phyloP scores from a whole-genome alignment of 2,888 invertebrate species.

The Morpho achilles region DNA sequence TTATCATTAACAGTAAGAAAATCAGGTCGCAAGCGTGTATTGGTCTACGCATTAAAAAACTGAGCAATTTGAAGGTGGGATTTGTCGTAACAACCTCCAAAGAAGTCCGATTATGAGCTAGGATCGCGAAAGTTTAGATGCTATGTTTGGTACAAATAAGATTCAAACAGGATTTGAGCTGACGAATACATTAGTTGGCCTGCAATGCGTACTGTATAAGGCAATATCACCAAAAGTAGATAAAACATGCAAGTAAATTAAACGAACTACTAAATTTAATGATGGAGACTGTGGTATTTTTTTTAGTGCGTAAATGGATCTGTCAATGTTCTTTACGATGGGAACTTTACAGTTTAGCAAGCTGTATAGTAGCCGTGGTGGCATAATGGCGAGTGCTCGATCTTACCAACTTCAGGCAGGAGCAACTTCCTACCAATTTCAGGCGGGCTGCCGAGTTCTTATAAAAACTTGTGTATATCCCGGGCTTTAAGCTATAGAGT shows the following conservation, averaged over 20 bases:
- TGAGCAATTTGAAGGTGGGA: slow-evolving; percentile 18
- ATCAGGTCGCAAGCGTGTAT: slow-evolving; percentile 4
- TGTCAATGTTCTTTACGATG: too few relatives aligned
- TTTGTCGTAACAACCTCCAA: slow-evolving; percentile 15
- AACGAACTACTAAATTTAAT: slow-evolving; percentile 5
- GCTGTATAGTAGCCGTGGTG: too few relatives aligned
- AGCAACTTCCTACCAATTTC: too few relatives aligned
- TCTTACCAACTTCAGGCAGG: too few relatives aligned
- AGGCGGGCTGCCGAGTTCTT: too few relatives aligned
- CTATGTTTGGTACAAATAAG: slow-evolving; percentile 23
- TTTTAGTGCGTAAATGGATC: too few relatives aligned
- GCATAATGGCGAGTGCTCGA: too few relatives aligned
- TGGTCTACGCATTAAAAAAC: slow-evolving; percentile 6
- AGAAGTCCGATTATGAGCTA: slow-evolving; percentile 15
- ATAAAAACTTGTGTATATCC: too few relatives aligned
- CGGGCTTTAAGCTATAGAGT: too few relatives aligned
- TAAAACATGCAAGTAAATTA: slow-evolving; percentile 23
- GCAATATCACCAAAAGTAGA: slow-evolving; percentile 18
- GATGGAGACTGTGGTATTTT: too few relatives aligned
- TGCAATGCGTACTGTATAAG: slow-evolving; percentile 11
- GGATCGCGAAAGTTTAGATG: slow-evolving; percentile 22
- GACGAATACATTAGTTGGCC: slow-evolving; percentile 22
- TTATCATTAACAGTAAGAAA: slow-evolving; percentile 1
- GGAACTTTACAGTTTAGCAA: too few relatives aligned
- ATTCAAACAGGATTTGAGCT: slow-evolving; percentile 22